A percentile compares a stretch with the other conserved stretches of the same genome.
Evolutionary conservation across 2,797 vertebrate genomes (phyloP).

Genomic region (Gila robusta): DNA sequence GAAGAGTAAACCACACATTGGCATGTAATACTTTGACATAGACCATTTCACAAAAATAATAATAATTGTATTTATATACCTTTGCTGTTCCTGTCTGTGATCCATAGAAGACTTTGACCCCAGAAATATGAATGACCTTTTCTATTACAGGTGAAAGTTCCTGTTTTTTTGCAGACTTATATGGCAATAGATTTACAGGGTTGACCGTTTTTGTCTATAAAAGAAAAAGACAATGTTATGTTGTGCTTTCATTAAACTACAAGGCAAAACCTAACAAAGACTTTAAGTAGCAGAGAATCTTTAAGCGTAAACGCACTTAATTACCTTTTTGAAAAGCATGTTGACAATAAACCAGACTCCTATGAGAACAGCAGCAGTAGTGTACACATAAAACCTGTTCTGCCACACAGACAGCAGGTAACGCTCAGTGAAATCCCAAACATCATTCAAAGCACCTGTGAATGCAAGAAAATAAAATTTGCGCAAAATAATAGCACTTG

Average conservation of each 20-base stretch:
- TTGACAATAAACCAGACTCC: slow-evolving; percentile 85
- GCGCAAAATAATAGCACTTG: background rate
- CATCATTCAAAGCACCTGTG: slow-evolving; percentile 69
- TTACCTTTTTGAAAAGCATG: slow-evolving; percentile 77
- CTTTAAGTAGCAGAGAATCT: background rate
- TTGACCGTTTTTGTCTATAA: slow-evolving; percentile 63
- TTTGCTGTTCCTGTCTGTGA: slow-evolving; percentile 95
- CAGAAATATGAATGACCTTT: slow-evolving; percentile 75
- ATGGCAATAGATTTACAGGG: background rate
- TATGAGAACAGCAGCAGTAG: slow-evolving; percentile 80
- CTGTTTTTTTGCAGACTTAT: slow-evolving; percentile 60
- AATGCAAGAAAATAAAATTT: background rate
- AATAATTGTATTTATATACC: slow-evolving; percentile 70
- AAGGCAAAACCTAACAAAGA: background rate
- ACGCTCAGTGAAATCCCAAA: slow-evolving; percentile 66
- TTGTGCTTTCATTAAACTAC: background rate
- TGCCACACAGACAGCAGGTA: slow-evolving; percentile 82
- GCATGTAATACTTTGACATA: background rate
- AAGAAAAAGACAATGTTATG: background rate
- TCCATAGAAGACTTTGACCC: slow-evolving; percentile 90
- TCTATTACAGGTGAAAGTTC: slow-evolving; percentile 54
- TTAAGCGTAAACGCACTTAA: background rate
- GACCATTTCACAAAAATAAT: too few relatives aligned
- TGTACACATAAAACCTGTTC: slow-evolving; percentile 87
- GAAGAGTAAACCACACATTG: background rate